Percentiles rank a stretch among this genome's conserved stretches.
Conservation (phyloP, 2,113 vertebrate species). For the Scortum barcoo region DNA sequence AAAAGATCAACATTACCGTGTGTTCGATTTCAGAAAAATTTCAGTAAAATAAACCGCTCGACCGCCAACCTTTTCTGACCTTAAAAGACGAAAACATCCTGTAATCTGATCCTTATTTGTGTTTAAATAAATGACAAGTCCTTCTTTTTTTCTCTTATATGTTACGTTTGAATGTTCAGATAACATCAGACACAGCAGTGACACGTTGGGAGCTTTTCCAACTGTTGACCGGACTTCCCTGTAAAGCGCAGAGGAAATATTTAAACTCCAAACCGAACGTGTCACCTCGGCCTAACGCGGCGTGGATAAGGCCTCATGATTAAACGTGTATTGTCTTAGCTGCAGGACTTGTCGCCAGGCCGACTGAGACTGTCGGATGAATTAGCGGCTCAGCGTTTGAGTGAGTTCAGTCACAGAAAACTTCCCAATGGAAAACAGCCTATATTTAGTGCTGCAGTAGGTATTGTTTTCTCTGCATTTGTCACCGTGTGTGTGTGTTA, state of each 20-base stretch:
- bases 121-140: too few species aligned
- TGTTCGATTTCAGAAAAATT: too few species aligned
- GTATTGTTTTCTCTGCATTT: conserved; percentile 14
- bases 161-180: background rate
- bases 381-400: conserved; percentile 13
- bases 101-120: too few species aligned
- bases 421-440: background rate
- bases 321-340: conserved; percentile 8
- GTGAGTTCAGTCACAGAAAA: background rate
- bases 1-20: too few species aligned
- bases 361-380: background rate
- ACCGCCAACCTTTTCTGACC: too few species aligned
- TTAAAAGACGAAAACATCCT: too few species aligned
- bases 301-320: conserved; percentile 12
- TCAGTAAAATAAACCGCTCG: too few species aligned
- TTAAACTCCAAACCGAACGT: background rate
- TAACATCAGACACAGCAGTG: too few species aligned
- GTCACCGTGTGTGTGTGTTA: conserved; percentile 7
- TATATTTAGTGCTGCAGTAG: conserved; percentile 8
- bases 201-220: background rate
- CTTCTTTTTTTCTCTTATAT: too few species aligned
- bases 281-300: background rate
- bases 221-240: background rate
- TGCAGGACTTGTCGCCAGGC: background rate
- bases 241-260: background rate